Conservation (phyloP, 2,797 vertebrate species). For the Meriones psammophilus region DNA sequence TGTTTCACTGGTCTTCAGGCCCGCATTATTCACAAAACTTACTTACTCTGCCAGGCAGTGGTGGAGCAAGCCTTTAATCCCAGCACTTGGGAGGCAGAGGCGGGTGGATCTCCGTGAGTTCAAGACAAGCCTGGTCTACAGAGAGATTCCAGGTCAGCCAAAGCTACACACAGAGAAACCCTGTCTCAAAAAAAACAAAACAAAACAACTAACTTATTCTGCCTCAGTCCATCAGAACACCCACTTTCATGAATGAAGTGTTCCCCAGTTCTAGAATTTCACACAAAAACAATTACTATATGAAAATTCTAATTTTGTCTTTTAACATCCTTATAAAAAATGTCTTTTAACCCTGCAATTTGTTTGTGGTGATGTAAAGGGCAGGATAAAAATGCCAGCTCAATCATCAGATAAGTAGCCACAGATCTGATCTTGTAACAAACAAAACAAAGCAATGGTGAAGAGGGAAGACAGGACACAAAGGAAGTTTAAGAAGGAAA, state of each 20-base stretch:
- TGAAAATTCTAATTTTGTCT: neutral
- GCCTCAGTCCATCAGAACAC: neutral
- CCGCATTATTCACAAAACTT: neutral
- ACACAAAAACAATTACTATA: neutral
- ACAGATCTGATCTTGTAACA: neutral
- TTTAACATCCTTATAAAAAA: neutral
- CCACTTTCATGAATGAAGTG: neutral
- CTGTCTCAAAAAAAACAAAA: too few relatives aligned
- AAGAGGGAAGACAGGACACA: neutral
- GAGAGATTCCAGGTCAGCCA: too few relatives aligned
- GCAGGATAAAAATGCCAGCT: neutral
- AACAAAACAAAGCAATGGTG: neutral
- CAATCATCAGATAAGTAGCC: neutral
- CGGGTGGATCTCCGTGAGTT: too few relatives aligned
- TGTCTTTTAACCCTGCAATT: neutral
- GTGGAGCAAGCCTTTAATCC: too few relatives aligned
- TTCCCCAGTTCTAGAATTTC: neutral
- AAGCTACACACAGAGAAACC: too few relatives aligned
- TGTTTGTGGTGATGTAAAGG: constrained; percentile 23
- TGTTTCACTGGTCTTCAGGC: neutral
- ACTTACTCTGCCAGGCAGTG: too few relatives aligned
- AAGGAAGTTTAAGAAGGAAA: neutral
- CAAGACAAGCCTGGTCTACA: too few relatives aligned
- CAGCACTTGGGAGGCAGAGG: too few relatives aligned
- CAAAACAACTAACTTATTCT: neutral